Evolutionary conservation across 2,113 vertebrate genomes (phyloP), one percentile per base, ranked within the genome.

Genomic region (Tachysurus fulvidraco): DNA sequence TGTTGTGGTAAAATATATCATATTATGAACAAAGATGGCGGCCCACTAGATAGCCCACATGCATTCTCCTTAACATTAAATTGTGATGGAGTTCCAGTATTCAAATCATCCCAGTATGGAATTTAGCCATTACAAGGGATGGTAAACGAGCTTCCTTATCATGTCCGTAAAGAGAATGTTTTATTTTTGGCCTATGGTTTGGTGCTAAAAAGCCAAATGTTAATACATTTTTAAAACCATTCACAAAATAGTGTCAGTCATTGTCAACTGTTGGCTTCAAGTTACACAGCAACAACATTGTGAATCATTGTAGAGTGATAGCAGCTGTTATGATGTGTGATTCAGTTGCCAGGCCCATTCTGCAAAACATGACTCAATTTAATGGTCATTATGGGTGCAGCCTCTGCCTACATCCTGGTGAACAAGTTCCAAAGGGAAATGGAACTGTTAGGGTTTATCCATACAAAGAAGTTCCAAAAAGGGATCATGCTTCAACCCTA

Each of bases 171-270:
- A 64, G 62, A 64, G 25, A 64, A 64, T 64, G 62, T 64, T 64
- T 64, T 64, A 64, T 87, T 77, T 87, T 89, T 89, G 83, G 86
- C 69, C 57, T 89, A 64, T 89, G 88, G 85, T 87, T 89, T 89
- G 88, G 89, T 46, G 54, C 13, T 86, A 77, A 90, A 86, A 86
- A 77, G 77, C 57, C 81, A 76, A 85, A 64, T 28, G 25, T 64
- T 64, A 64, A 64, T 64, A 64, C 2, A 64, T 64, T 64, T 64
- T 64, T 64, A 64, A 64, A 64, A 64, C 62, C 62, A 64, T 64
- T 64, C 9, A 64, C 25, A n/a, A 23, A n/a, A 28, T 84, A 89
- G 76, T 89, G 85, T 84, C 81, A 88, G 87, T 76, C 1, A 0
- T 64, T 64, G 62, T 64, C 62, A 64, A 60, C 84, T 90, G 86